Evolutionary conservation across 92 coral and sea anemone species (phyloP), one percentile per base, ranked within the genome.

Genomic region (Phenganax subtilis): DNA sequence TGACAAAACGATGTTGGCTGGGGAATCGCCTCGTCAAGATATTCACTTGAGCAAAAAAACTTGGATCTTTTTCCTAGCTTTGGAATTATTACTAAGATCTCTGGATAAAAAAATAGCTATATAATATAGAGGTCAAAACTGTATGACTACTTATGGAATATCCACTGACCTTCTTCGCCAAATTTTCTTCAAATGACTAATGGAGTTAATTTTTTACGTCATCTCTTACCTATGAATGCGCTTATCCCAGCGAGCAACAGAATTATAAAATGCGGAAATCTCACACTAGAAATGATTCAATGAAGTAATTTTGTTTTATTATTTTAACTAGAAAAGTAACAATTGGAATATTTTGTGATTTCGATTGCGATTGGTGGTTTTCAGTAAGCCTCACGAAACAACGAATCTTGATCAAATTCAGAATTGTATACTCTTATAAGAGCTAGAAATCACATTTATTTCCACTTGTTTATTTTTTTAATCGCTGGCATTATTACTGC

Each of bases 1-100:
- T 71, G 84, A 85, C 97, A 93, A 78, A 93, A 93, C 58, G 31
- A 15, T 70, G 97, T 93, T 27, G 93, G 97, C 17, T 85, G 76
- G 1, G 29, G 17, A 0, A 12, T 7, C 28, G 93, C 81, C 6
- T 87, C 89, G 0, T 6, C 0, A 0, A 57, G 54, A 60, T 91
- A 93, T 62, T 82, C 58, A 37, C 88, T 84, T 61, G 85, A 65
- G 73, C 97, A 93, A 79, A 93, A 93, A 15, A 93, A 87, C 51
- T 89, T 81, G 67, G 85, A 60, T 58, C 81, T 76, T 10, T 88
- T 87, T 81, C 86, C 37, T 47, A 79, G 56, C 30, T 64, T 79
- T 9, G 83, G 74, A 55, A 79, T 64, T 20, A 79, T 3, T 3
- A 79, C 83, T 12, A 79, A 27, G 15, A 79, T 51, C 62, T 52